Conservation (phyloP, 2,888 invertebrate genomes). For the Drosophila subsilvestris region DNA sequence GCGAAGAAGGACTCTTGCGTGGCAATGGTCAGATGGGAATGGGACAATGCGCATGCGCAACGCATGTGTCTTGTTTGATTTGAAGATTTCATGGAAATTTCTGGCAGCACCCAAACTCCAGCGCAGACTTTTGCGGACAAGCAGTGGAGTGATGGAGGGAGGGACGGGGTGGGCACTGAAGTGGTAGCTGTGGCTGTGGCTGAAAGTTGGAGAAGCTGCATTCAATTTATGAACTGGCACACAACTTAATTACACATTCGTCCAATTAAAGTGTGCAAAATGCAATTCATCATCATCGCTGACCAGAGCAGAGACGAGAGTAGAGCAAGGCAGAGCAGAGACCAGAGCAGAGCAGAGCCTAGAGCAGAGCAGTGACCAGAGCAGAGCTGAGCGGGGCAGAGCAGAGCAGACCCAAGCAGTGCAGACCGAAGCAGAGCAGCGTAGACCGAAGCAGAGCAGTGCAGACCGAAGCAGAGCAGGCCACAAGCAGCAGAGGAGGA, state of each 20-base stretch:
- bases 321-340: not conserved
- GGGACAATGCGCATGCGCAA: conserved; percentile 75
- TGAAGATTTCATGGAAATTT: conserved; percentile 80
- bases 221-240: conserved; percentile 64
- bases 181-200: conserved; percentile 3
- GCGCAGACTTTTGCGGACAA: not conserved
- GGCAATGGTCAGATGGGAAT: conserved; percentile 38
- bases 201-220: conserved; percentile 13
- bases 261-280: conserved; percentile 82
- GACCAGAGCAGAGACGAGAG: not conserved
- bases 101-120: conserved; percentile 34
- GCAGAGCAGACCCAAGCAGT: not conserved
- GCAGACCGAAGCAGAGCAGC: too few relatives aligned
- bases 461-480: conserved; percentile 22
- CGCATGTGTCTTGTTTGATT: conserved; percentile 83
- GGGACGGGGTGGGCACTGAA: not conserved
- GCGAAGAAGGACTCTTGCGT: conserved; percentile 30
- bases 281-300: conserved; percentile 81
- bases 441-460: too few relatives aligned
- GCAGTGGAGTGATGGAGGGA: too few relatives aligned
- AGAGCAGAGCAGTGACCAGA: too few relatives aligned
- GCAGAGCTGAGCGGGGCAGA: not conserved
- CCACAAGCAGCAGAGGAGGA: not conserved
- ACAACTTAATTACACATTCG: conserved; percentile 83
- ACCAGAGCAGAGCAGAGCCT: too few relatives aligned